These are phyloP conservation scores for Melanotaenia boesemani DNA, from an alignment of 2,797 vertebrate genomes.

Conservation along the genomic window DNA sequence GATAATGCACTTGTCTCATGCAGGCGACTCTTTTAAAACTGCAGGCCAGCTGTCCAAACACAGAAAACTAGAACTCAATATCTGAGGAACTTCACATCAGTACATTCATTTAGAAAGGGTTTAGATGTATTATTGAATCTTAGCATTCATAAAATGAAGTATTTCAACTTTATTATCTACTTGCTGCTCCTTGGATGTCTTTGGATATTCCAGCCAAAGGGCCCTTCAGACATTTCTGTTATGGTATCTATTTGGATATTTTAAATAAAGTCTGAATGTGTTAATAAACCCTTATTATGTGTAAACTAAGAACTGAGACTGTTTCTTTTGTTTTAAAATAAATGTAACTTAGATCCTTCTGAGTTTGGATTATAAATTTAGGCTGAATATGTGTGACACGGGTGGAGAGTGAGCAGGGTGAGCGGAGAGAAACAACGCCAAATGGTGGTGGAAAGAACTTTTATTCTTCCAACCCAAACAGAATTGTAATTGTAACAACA, in stretches of 20 bases:
- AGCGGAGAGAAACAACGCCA: too few relatives aligned
- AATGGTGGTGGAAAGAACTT: too few relatives aligned
- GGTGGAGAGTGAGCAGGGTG: too few relatives aligned
- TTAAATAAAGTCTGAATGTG: constrained; percentile 7
- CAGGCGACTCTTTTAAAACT: constrained; percentile 56
- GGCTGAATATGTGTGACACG: too few relatives aligned
- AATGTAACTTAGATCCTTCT: too few relatives aligned
- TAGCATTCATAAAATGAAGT: constrained; percentile 49
- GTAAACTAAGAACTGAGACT: background rate
- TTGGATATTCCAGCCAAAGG: constrained; percentile 10
- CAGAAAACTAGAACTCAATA: constrained; percentile 54
- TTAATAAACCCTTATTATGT: background rate
- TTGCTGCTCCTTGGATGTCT: constrained; percentile 26
- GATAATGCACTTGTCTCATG: constrained; percentile 57
- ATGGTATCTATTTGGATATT: constrained; percentile 15
- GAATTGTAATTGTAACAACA: too few relatives aligned
- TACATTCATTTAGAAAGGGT: constrained; percentile 52
- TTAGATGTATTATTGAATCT: constrained; percentile 41
- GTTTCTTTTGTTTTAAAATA: background rate
- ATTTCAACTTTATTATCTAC: constrained; percentile 43
- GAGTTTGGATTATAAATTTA: too few relatives aligned
- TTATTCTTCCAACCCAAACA: too few relatives aligned
- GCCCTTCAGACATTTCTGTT: constrained; percentile 4
- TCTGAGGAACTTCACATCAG: constrained; percentile 45
- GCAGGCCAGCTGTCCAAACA: constrained; percentile 77